Evolutionary conservation across 2,888 invertebrate species (phyloP), one percentile per base, ranked within the genome.

Genomic region (Thumatha senex): DNA sequence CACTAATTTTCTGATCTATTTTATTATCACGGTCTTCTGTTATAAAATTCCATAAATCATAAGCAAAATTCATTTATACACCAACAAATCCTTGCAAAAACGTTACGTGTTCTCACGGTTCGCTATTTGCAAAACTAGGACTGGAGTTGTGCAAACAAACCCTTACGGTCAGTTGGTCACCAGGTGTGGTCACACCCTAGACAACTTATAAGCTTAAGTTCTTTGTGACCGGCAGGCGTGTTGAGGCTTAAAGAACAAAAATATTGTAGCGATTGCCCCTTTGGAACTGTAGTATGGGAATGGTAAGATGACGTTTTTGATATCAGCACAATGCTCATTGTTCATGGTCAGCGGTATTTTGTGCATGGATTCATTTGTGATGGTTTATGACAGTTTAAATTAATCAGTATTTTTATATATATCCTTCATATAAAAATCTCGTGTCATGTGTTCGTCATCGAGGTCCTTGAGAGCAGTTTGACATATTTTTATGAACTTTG

Each of bases 91-190:
- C 38, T 45, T 30, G 48, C 63, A 75, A 70, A 71, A 72, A 65
- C 81, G 82, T 82, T 82, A 80, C 45, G 51, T 18, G 63, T 89
- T 89, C 89, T 87, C 89, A 89, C 89, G 89, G 76, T 81, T 49
- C 48, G 61, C 70, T 80, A 74, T 82, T 84, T 78, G 77, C 73
- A 66, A 70, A 77, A 78, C 76, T 81, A 78, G 79, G 58, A 73
- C 78, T 75, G 78, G 78, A 67, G 84, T 81, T 84, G 83, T 75
- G 73, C 82, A 82, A 84, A 86, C 84, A 85, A 73, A 76, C 73
- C 73, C 80, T 80, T 80, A 86, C 82, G 90, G 90, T 90, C 90
- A 90, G 89, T 86, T 82, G 86, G 67, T 59, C 78, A 77, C 84
- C 84, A 68, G 90, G 89, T 74, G 72, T 59, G 72, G 80, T 76